Base-by-base conservation (phyloP, 1,140 invertebrate species). In the Drosophila truncata region DNA sequence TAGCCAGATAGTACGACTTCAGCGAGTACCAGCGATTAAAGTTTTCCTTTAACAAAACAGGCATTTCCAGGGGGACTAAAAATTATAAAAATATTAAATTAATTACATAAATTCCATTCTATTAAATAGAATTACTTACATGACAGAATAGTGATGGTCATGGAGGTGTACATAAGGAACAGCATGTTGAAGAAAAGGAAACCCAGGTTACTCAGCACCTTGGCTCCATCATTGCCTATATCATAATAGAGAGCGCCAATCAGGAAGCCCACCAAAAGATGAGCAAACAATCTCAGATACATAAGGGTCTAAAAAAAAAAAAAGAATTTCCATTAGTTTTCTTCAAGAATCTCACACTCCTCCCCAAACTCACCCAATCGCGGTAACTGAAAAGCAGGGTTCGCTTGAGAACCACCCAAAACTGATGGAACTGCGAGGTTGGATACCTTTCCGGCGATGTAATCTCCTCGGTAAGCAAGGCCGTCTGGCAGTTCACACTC, bases 111-210 rank as follows among this genome's bases (percentile, higher is more conserved):
- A 31, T 6, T 5, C 9, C 5, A 13, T 20, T 11, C 4, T 2
- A 13, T 13, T 31, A 3, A 50, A 11, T 3, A 0, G 2, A 1
- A 8, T 29, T 9, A 58, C 96, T 96, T 94, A 98, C 98, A 99
- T 79, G 98, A 99, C 65, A 99, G 95, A 91, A 99, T 98, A 10
- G 98, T 99, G 65, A 99, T 98, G 92, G 98, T 99, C 96, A 99
- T 98, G 1, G 98, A 98, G 2, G 98, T 98, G 94, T 99, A 99
- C 97, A 99, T 99, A 46, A 99, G 95, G 94, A 99, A 99, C 74
- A 99, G 94, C 96, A 99, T 98, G 92, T 98, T 98, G 95, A 99
- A 99, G 94, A 99, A 99, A 1, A 99, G 94, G 94, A 98, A 99
- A 60, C 98, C 98, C 80, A 98, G 95, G 93, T 99, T 99, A 92